Conservation (phyloP, 2,797 vertebrate species). For the Discoglossus pictus region DNA sequence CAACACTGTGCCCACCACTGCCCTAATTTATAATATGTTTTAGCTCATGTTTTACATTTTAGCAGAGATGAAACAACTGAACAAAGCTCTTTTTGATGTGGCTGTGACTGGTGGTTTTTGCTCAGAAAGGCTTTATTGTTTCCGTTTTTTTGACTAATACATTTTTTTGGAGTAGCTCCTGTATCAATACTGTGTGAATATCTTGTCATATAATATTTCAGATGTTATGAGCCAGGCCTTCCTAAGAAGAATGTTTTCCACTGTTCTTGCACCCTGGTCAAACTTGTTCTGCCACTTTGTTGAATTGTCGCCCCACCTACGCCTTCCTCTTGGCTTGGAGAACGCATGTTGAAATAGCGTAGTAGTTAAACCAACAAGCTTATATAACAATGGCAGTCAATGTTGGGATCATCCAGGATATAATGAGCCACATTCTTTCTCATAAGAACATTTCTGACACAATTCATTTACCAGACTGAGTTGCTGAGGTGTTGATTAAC, state of each 20-base stretch:
- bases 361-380: slow-evolving; percentile 19
- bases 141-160: slow-evolving; percentile 10
- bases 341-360: slow-evolving; percentile 14
- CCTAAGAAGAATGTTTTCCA: slow-evolving; percentile 37
- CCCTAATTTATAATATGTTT: too few relatives aligned
- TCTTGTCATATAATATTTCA: slow-evolving; percentile 37
- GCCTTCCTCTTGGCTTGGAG: slow-evolving; percentile 21
- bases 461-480: slow-evolving; percentile 2
- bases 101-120: slow-evolving; percentile 15
- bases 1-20: too few relatives aligned
- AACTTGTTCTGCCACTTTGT: slow-evolving; percentile 60
- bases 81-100: slow-evolving; percentile 31
- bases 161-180: slow-evolving; percentile 21
- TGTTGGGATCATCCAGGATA: slow-evolving; percentile 6
- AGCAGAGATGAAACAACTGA: slow-evolving; percentile 26
- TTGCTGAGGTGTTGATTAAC: neutral
- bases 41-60: too few relatives aligned
- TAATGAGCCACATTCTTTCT: neutral
- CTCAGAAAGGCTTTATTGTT: slow-evolving; percentile 16
- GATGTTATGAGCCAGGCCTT: slow-evolving; percentile 7
- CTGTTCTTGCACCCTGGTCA: slow-evolving; percentile 46
- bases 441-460: neutral
- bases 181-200: slow-evolving; percentile 32
- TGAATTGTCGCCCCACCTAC: slow-evolving; percentile 1
- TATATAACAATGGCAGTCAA: slow-evolving; percentile 34